phyloP scores from a whole-genome alignment of 37 sponge, comb jelly and placozoan genomes.

The Crambe crambe region DNA sequence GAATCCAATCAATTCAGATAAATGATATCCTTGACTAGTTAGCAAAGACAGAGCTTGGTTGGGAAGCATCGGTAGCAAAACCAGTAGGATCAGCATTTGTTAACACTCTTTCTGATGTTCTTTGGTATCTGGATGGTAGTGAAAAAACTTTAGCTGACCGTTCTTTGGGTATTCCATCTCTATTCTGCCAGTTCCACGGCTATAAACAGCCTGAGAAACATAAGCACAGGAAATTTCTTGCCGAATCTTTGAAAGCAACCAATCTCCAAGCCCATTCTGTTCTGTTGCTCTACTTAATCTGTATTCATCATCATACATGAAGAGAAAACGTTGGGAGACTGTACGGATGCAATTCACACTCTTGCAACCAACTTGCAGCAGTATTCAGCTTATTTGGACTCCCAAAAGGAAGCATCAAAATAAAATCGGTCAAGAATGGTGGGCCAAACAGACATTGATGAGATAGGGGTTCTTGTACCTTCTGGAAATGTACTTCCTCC shows the following conservation, averaged over 20 bases:
- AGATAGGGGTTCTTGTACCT: background rate
- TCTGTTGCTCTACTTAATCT: no score
- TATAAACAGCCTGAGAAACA: slow-evolving; percentile 39
- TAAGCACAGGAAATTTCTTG: slow-evolving; percentile 23
- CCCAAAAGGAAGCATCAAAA: background rate
- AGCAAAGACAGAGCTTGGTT: slow-evolving; percentile 11
- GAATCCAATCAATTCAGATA: slow-evolving; percentile 11
- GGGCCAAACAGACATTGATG: background rate
- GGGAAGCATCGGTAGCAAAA: slow-evolving; percentile 17
- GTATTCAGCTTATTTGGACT: background rate
- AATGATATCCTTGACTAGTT: slow-evolving; percentile 35
- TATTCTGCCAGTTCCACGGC: slow-evolving; percentile 21
- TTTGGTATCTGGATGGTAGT: slow-evolving; percentile 36
- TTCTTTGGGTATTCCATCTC: background rate
- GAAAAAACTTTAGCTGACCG: slow-evolving; percentile 10
- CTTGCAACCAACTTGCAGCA: background rate
- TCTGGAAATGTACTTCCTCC: background rate
- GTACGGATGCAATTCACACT: no score
- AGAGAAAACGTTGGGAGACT: no score
- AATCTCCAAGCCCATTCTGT: no score
- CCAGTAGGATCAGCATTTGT: slow-evolving; percentile 9
- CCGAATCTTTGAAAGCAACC: no score
- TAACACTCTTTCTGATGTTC: slow-evolving; percentile 25
- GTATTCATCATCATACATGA: no score
- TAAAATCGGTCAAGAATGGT: background rate